Evolutionary conservation across 2,888 invertebrate genomes (phyloP).

Genomic region (Drosophila suboccidentalis): DNA sequence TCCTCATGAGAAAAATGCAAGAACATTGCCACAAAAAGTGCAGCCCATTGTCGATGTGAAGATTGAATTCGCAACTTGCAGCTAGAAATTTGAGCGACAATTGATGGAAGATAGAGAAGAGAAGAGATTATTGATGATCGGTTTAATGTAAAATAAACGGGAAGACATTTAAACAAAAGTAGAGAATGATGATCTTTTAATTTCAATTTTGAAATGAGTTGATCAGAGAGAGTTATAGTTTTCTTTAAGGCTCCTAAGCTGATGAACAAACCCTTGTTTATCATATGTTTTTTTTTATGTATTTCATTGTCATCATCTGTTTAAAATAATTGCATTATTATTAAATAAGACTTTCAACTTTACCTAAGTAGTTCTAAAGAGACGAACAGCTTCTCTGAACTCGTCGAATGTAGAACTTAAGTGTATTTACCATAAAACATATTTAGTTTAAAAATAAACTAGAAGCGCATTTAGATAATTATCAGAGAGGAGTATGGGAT

Average conservation of each 20-base stretch:
- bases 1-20: constrained; percentile 1
- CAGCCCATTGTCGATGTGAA: constrained; percentile 1
- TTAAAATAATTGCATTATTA: too few species aligned
- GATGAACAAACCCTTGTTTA: too few species aligned
- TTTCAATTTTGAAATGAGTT: neutral
- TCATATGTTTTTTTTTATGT: too few species aligned
- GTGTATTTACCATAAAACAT: neutral
- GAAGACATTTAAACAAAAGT: neutral
- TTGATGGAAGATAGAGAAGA: constrained; percentile 17
- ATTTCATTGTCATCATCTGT: too few species aligned
- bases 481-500: neutral
- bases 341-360: neutral
- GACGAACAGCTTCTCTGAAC: neutral
- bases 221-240: too few species aligned
- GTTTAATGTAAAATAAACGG: neutral
- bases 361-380: neutral
- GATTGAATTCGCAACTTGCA: constrained; percentile 29
- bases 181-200: too few species aligned
- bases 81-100: constrained; percentile 33
- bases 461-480: constrained; percentile 6
- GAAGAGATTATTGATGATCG: neutral
- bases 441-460: neutral
- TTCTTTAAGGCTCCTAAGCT: too few species aligned
- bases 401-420: neutral
- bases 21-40: constrained; percentile 17